These are phyloP conservation scores for Pocillopora verrucosa DNA, from an alignment of 64 coral and sea anemone genomes.

Conservation along the genomic window DNA sequence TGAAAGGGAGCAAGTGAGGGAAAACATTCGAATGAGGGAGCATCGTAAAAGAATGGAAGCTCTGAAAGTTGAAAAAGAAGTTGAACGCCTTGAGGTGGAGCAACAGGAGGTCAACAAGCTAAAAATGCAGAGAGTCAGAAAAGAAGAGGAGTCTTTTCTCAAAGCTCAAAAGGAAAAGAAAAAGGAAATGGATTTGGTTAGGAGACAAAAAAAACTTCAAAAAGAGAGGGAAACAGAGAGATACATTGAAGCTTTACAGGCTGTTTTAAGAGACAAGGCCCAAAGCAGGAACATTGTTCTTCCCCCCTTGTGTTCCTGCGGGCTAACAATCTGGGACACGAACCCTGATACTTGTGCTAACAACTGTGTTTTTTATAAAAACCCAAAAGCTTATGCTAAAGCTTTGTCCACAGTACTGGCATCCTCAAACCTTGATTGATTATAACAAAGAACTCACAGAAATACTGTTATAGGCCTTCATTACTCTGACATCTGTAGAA, in stretches of 20 bases:
- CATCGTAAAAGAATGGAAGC: conserved; percentile 90
- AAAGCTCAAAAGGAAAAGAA: conserved; percentile 34
- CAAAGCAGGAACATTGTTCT: conserved; percentile 48
- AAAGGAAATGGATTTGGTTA: conserved; percentile 14
- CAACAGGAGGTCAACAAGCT: conserved; percentile 20
- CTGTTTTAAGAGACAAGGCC: conserved; percentile 75
- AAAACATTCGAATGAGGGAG: conserved; percentile 96
- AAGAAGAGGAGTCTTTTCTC: conserved; percentile 35
- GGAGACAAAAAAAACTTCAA: conserved; percentile 57
- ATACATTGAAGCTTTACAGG: conserved; percentile 82
- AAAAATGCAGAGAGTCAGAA: conserved; percentile 19
- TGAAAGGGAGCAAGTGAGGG: conserved; percentile 93
- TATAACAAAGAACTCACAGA: neutral
- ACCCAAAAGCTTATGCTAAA: conserved; percentile 88
- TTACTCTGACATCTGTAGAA: no score
- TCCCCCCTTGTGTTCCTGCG: conserved; percentile 87
- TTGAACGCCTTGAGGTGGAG: conserved; percentile 74
- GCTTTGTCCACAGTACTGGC: conserved; percentile 77
- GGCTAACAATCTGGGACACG: conserved; percentile 86
- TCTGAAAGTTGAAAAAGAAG: conserved; percentile 86
- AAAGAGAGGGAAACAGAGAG: conserved; percentile 89
- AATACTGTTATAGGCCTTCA: neutral
- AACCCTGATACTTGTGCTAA: conserved; percentile 94
- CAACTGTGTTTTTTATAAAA: conserved; percentile 89
- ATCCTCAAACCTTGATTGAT: conserved; percentile 43